Base-by-base conservation (phyloP, 2,113 vertebrate genomes). In the Pseudorhombus dupliciocellatus region DNA sequence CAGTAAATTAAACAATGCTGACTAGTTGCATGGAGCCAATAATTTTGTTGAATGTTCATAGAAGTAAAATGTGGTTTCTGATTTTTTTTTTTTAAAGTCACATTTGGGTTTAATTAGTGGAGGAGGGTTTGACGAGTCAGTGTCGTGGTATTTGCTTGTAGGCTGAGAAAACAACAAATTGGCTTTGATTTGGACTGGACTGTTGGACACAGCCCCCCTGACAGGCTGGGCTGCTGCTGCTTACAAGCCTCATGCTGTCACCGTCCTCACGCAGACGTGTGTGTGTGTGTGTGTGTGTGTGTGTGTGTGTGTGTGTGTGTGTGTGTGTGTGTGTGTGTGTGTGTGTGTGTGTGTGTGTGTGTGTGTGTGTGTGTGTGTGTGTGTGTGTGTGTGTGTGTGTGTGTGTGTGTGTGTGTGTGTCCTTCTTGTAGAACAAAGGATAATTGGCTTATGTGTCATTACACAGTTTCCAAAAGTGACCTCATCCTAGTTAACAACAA, bases 401-500 rank as follows among this genome's bases (percentile, higher is more conserved):
- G 4, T 48, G 37, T 40, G 28, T n/a, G 30, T n/a, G 7, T 66
- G n/a, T 30, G n/a, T 30, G 11, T 51, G 16, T 54, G 46, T 78
- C 74, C 79, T 15, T 65, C 54, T 57, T 24, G 37, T 10, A 57
- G 21, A 68, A 66, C 51, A 72, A 75, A 64, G 76, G 55, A 70
- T 68, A 84, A 75, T 44, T 78, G 52, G 67, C n/a, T 70, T 77
- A 11, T 65, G 44, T 82, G 75, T 84, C 72, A 70, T 73, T 75
- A n/a, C 34, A 37, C 24, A 1, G 5, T 63, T 73, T 70, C 69
- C 61, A 59, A 69, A 74, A 72, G 66, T 87, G 66, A 87, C 70
- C 66, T 90, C 84, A 88, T 60, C 9, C 26, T 37, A 15, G 66
- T 81, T 86, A 84, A 78, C 42, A 21, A 72, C 68, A 48, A 51